A percentile compares a stretch with the other conserved stretches of the same genome.
These are phyloP conservation scores for Clarias batrachus DNA, from an alignment of 2,113 vertebrate genomes.

Conservation along the genomic window DNA sequence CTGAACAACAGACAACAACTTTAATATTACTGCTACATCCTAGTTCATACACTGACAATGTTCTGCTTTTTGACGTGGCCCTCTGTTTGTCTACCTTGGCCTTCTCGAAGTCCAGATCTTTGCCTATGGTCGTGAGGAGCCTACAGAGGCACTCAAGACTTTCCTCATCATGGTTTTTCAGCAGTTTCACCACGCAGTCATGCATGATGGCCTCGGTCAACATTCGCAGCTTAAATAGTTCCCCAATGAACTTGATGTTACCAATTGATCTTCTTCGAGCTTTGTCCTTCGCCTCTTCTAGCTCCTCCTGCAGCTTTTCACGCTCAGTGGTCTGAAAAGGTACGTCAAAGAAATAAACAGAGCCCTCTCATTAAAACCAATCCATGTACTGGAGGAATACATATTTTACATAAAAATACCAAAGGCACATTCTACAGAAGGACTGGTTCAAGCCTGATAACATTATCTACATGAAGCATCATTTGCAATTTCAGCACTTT, in stretches of 20 bases:
- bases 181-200: constrained; percentile 94
- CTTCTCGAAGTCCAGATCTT: constrained; percentile 97
- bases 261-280: constrained; percentile 93
- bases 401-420: not conserved
- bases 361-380: not conserved
- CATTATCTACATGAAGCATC: constrained; percentile 16
- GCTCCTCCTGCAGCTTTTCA: constrained; percentile 85
- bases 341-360: not conserved
- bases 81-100: constrained; percentile 82
- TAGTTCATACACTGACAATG: not conserved
- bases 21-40: not conserved
- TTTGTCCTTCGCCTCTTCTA: constrained; percentile 94
- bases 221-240: constrained; percentile 98
- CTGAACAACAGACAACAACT: not conserved
- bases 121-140: constrained; percentile 95
- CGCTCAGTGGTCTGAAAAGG: constrained; percentile 72
- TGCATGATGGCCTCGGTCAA: constrained; percentile 98
- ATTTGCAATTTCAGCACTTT: constrained; percentile 10
- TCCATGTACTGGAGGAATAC: not conserved
- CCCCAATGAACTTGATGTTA: constrained; percentile 96
- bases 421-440: not conserved
- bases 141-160: constrained; percentile 94
- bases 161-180: constrained; percentile 95
- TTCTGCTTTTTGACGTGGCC: not conserved
- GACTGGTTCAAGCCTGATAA: not conserved